Base-by-base conservation (phyloP, 2,888 invertebrate genomes). In the Epirrhoe alternata region DNA sequence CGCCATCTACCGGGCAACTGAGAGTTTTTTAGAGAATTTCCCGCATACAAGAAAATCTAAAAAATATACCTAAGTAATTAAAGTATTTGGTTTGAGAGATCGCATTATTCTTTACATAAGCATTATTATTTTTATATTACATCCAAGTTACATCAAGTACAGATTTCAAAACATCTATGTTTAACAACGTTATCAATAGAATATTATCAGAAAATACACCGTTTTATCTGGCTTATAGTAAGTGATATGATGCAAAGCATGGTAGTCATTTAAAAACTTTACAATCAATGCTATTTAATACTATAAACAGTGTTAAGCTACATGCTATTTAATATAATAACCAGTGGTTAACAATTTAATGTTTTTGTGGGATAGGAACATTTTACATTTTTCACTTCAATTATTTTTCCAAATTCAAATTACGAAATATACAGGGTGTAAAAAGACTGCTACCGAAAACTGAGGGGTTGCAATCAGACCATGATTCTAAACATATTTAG, bases 61-160 rank as follows among this genome's bases (percentile, higher is more conserved):
- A 58, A 12, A 16, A 33, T 5, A 50, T n/a, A 24, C 10, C 16
- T 35, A 53, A 24, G 33, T 54, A 61, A 74, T 57, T 61, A 64
- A 71, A 72, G 60, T 72, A 66, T 78, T 77, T 76, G 73, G 74
- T 81, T 67, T 68, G 64, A 71, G 76, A 76, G 74, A 76, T 75
- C 74, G 38, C 67, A 65, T 3, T 57, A 54, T 35, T 66, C 50
- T 62, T 64, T 31, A 55, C 24, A 6, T 49, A n/a, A 52, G 14
- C n/a, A 35, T 31, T 42, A 24, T 52, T 42, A 8, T 50, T 61
- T 17, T 33, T 58, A 30, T n/a, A 38, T 66, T 65, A 72, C 54
- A 65, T 49, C 53, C 47, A 61, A 71, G 51, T 77, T 79, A 82
- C 80, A 81, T 72, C 74, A 75, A 82, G 75, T 79, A 83, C 77